A percentile compares a stretch with the other conserved stretches of the same genome.
These are phyloP conservation scores for Phrynocephalus versicolor DNA, from an alignment of 2,113 vertebrate genomes.

Conservation along the genomic window DNA sequence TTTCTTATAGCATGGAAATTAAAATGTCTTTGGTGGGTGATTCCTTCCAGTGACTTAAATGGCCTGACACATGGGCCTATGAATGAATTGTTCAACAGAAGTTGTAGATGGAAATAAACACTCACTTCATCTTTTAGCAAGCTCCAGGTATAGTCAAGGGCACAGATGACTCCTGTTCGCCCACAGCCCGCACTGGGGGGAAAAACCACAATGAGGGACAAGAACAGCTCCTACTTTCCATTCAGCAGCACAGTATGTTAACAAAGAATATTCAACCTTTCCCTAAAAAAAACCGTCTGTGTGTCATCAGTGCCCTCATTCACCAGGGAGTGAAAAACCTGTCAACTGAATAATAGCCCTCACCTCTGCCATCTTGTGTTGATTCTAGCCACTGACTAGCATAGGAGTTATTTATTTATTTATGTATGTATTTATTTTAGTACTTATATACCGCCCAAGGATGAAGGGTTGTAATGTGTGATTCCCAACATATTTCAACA, in stretches of 20 bases:
- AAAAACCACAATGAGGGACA: conserved; percentile 11
- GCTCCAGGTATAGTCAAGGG: conserved; percentile 92
- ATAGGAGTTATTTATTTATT: neutral
- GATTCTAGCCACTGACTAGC: neutral
- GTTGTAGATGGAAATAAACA: conserved; percentile 15
- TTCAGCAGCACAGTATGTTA: neutral
- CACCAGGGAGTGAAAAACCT: neutral
- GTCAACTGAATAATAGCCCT: neutral
- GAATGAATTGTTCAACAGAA: neutral
- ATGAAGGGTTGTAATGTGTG: neutral
- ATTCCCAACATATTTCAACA: too few species aligned
- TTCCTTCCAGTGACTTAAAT: neutral
- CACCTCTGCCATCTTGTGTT: neutral
- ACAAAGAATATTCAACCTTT: neutral
- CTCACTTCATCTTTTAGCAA: conserved; percentile 88
- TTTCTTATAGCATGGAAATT: accelerated
- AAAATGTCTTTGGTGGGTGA: neutral
- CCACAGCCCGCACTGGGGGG: conserved; percentile 91
- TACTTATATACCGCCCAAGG: too few species aligned
- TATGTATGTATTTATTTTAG: too few species aligned
- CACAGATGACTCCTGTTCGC: conserved; percentile 91
- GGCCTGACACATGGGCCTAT: neutral
- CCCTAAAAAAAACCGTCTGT: neutral
- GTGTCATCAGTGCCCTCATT: neutral
- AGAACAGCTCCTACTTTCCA: neutral